Evolutionary conservation across 2,113 vertebrate species (phyloP).

Genomic region (Cyprinodon variegatus): DNA sequence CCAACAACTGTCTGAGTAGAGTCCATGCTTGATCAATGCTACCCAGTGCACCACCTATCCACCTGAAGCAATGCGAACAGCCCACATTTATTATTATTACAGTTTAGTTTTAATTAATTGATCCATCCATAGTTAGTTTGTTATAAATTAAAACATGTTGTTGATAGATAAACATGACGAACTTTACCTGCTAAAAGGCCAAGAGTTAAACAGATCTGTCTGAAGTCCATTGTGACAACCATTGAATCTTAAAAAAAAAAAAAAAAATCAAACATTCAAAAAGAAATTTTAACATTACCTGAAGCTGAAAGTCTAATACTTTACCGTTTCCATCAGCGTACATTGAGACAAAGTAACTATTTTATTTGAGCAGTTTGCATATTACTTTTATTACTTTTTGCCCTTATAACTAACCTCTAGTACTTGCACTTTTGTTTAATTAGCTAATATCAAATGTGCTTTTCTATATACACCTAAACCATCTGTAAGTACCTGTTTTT

Average conservation of each 20-base stretch:
- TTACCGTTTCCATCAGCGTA: neutral
- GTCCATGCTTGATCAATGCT: too few relatives aligned
- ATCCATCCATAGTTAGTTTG: neutral
- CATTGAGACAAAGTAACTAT: neutral
- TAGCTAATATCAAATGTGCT: neutral
- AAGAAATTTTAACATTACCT: neutral
- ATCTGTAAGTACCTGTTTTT: too few relatives aligned
- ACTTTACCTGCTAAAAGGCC: neutral
- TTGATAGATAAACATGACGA: neutral
- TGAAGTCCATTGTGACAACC: neutral
- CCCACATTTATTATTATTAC: too few relatives aligned
- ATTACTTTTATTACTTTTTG: too few relatives aligned
- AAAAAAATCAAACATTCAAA: neutral
- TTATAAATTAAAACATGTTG: neutral
- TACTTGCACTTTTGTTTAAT: neutral
- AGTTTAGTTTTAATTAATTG: too few relatives aligned
- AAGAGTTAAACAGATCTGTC: neutral
- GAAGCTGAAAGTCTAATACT: neutral
- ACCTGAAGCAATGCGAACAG: too few relatives aligned
- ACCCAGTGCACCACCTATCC: too few relatives aligned
- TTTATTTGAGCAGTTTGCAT: neutral
- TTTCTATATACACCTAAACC: too few relatives aligned
- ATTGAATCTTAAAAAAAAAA: neutral
- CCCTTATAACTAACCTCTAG: neutral
- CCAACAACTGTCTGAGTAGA: too few relatives aligned